A percentile compares a stretch with the other conserved stretches of the same genome.
These are phyloP conservation scores for Caenorhabditis sulstoni DNA, from an alignment of 2,888 invertebrate species.

Conservation along the genomic window DNA sequence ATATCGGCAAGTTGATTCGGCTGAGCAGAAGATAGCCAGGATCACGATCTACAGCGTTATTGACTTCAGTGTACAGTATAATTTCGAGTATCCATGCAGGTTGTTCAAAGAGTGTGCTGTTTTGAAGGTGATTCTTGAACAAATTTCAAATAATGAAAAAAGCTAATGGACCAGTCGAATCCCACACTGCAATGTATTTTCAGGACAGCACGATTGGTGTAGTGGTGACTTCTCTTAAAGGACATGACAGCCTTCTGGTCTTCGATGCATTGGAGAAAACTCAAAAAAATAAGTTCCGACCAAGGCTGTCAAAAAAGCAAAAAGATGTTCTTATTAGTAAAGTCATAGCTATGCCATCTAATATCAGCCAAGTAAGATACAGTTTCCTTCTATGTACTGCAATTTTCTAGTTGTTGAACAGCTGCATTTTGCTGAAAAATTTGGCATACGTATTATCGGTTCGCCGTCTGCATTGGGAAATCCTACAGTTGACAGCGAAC, in stretches of 20 bases:
- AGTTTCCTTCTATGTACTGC: neutral
- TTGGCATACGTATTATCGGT: too few relatives aligned
- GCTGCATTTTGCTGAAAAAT: too few relatives aligned
- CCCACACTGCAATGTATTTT: too few relatives aligned
- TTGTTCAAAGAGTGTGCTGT: conserved; percentile 73
- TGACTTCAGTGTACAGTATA: conserved; percentile 70
- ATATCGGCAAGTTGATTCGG: conserved; percentile 73
- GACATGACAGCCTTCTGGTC: conserved; percentile 73
- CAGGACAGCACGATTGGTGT: conserved; percentile 57
- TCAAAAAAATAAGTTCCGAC: conserved; percentile 73
- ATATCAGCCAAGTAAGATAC: conserved; percentile 63
- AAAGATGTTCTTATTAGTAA: conserved; percentile 74
- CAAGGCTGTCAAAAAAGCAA: conserved; percentile 69
- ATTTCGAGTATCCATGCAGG: conserved; percentile 75
- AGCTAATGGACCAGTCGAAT: too few relatives aligned
- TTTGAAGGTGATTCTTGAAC: conserved; percentile 67
- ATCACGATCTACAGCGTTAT: conserved; percentile 68
- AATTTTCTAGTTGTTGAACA: too few relatives aligned
- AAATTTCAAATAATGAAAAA: too few relatives aligned
- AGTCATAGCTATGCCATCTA: conserved; percentile 69
- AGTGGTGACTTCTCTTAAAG: conserved; percentile 63
- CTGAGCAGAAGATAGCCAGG: conserved; percentile 75
- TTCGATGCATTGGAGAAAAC: conserved; percentile 70
- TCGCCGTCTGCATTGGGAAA: too few relatives aligned
- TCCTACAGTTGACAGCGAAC: too few relatives aligned